Percentiles rank a stretch among this genome's conserved stretches.
Evolutionary conservation across 2,113 vertebrate genomes (phyloP).

Genomic region (Glareola pratincola): DNA sequence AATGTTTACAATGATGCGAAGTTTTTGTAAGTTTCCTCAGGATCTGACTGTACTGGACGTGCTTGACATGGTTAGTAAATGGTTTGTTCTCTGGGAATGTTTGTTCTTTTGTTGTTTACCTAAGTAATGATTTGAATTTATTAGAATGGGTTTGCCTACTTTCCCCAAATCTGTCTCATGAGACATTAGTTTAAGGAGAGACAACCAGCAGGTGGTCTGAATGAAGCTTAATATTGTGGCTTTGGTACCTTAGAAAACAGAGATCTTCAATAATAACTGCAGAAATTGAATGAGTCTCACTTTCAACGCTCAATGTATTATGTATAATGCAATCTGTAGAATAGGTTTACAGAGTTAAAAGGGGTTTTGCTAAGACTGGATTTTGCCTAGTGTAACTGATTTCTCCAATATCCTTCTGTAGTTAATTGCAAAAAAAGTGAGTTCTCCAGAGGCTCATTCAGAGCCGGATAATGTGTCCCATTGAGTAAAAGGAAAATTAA

Average conservation of each 20-base stretch:
- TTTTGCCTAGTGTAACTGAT: background rate
- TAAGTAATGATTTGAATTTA: background rate
- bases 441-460: background rate
- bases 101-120: background rate
- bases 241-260: background rate
- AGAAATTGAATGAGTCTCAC: background rate
- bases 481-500: background rate
- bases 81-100: background rate
- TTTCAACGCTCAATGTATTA: background rate
- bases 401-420: background rate
- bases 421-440: background rate
- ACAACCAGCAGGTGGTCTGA: background rate
- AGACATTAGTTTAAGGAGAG: background rate
- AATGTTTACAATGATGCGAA: background rate
- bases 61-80: background rate
- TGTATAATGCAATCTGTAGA: background rate
- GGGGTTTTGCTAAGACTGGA: background rate
- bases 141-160: background rate
- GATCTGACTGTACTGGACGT: background rate
- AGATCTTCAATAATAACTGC: background rate
- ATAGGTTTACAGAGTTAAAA: conserved; percentile 4
- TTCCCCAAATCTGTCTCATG: background rate
- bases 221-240: background rate
- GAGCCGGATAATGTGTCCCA: background rate
- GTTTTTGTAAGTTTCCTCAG: background rate